Evolutionary conservation across 2,113 vertebrate genomes (phyloP).

Genomic region (Manacus vitellinus): DNA sequence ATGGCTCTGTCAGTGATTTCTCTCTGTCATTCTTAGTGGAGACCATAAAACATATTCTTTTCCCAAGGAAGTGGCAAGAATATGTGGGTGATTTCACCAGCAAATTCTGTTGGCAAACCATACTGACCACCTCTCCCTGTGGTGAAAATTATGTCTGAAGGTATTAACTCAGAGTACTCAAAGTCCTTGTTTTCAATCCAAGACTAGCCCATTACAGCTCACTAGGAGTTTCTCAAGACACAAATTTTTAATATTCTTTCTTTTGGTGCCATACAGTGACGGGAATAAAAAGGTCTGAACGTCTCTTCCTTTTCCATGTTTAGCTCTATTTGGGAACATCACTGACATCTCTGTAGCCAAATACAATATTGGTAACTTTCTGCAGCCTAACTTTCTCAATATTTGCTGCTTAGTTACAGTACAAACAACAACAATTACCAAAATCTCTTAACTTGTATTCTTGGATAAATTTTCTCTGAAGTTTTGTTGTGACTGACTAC

Average conservation of each 20-base stretch:
- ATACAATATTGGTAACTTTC: neutral
- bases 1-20: neutral
- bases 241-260: neutral
- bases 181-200: neutral
- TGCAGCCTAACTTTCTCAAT: neutral
- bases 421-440: neutral
- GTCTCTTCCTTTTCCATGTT: neutral
- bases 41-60: neutral
- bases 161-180: neutral
- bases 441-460: neutral
- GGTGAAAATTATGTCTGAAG: neutral
- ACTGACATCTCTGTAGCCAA: neutral
- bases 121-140: neutral
- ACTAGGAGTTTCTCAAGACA: neutral
- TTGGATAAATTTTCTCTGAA: neutral
- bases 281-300: neutral
- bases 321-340: neutral
- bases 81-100: slow-evolving; percentile 10
- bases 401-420: neutral
- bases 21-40: neutral
- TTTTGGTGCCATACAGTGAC: neutral
- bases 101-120: slow-evolving; percentile 1
- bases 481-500: neutral
- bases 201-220: neutral
- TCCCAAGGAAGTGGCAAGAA: neutral